Conservation (phyloP, 37 sponge, comb jelly and placozoan genomes). For the Crambe crambe region DNA sequence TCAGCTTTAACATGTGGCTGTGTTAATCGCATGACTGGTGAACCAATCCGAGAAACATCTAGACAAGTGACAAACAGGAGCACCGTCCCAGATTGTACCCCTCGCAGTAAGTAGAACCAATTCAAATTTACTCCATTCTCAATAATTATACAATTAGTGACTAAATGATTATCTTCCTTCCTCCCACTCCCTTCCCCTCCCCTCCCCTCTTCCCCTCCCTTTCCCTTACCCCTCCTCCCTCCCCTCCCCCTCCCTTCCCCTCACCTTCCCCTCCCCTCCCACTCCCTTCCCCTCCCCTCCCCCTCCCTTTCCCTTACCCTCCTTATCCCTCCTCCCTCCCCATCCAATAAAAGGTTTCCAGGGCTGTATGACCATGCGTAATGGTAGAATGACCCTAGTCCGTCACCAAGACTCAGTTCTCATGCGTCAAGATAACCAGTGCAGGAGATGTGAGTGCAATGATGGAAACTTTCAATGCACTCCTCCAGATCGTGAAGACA, state of each 20-base stretch:
- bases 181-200: no score
- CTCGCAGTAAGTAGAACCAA: background rate
- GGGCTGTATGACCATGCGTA: background rate
- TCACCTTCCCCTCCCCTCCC: no score
- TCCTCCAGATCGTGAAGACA: background rate
- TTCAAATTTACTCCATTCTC: no score
- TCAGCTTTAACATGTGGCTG: background rate
- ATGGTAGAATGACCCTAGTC: background rate
- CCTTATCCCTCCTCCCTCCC: no score
- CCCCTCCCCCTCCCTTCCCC: no score
- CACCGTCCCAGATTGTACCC: background rate
- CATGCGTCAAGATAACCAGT: background rate
- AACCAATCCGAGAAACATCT: background rate
- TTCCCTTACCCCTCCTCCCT: no score
- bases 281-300: no score
- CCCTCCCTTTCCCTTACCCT: no score
- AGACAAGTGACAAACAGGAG: background rate
- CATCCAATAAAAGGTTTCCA: no score
- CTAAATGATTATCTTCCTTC: no score
- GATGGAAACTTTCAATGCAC: background rate
- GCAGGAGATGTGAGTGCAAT: background rate
- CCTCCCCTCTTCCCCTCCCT: no score
- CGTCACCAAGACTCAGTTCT: background rate
- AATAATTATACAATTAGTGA: no score
- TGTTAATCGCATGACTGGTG: background rate